Evolutionary conservation across 2,888 invertebrate genomes (phyloP), one percentile per base, ranked within the genome.

Genomic region (Zaprionus lineosus): DNA sequence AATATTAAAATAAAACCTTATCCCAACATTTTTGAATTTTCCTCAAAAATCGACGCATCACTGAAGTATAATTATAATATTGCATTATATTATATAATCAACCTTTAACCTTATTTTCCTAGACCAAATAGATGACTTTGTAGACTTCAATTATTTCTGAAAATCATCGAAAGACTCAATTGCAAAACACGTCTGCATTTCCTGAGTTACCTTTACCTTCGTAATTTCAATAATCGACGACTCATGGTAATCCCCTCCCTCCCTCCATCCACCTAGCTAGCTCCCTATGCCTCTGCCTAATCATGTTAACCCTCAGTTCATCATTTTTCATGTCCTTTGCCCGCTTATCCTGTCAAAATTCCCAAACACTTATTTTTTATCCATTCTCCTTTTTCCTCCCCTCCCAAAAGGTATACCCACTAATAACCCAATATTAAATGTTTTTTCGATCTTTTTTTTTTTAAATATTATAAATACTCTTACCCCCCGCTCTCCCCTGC

Each of bases 341-440:
- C 84, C 84, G 84, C 78, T 79, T 79, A 77, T 82, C 74, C 84
- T 68, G 82, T 82, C 72, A 52, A 64, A 71, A 62, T 40, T 74
- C 62, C 65, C 61, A 83, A 75, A 71, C 72, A 67, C 53, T 75
- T 73, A 70, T 75, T 72, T 68, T 60, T 53, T 58, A 52, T 68
- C 68, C 57, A 14, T 37, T 18, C 14, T 12, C 19, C 21, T 37
- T 56, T 48, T 73, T 60, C 18, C 41, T 18, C 14, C 15, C 19
- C 21, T 37, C 62, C 52, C 18, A 57, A 56, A 74, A 76, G 77
- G 62, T 81, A 82, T 44, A 56, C 70, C 55, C 18, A 24, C 58
- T 60, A 75, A 83, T 63, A 60, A 53, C 55, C 74, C 59, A 81
- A 82, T 72, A 84, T 84, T 77, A 81, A 77, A 71, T 60, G 21